Evolutionary conservation across 2,888 invertebrate species (phyloP), one percentile per base, ranked within the genome.

Genomic region (Brachypterus glaber): DNA sequence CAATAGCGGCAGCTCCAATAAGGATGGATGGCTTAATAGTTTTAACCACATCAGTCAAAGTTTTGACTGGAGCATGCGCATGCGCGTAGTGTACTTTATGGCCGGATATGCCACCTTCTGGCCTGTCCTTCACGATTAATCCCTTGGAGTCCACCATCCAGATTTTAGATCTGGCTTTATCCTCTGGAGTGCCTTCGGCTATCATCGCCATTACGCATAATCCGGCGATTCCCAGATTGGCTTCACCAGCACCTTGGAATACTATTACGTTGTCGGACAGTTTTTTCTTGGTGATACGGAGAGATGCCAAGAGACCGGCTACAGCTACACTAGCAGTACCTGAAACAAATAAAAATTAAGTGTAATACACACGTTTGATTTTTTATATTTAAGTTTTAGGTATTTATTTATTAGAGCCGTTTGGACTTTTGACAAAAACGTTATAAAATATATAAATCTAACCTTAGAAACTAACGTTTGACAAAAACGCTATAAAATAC

Each of bases 71-170:
- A 1, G 75, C 67, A 51, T 79, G 79, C 2, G 78, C 73, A 53
- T 90, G 81, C 0, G 93, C 91, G 63, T 88, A 97, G 40, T 72
- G 72, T 40, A 70, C 68, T 64, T 95, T 93, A 63, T 95, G 88
- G 40, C 77, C 82, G 41, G 72, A 76, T 30, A 89, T 54, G 0
- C 87, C 86, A 7, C 90, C 89, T 48, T 79, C 78, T 4, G 90
- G 87, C 31, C 93, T 73, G 66, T 88, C 70, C 64, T 82, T 86
- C 1, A 92, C 91, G 58, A 97, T 82, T 13, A 98, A 75, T 1
- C 98, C 98, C 58, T 84, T 87, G 15, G 92, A 92, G 68, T 98
- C 98, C 32, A 96, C 87, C 79, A 98, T 77, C 86, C 86, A 98
- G 56, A 99, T 88, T 57, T 79, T 82, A 2, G 64, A 64, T 40